Base-by-base conservation (phyloP, 2,888 invertebrate genomes). In the Stratiomys singularior region DNA sequence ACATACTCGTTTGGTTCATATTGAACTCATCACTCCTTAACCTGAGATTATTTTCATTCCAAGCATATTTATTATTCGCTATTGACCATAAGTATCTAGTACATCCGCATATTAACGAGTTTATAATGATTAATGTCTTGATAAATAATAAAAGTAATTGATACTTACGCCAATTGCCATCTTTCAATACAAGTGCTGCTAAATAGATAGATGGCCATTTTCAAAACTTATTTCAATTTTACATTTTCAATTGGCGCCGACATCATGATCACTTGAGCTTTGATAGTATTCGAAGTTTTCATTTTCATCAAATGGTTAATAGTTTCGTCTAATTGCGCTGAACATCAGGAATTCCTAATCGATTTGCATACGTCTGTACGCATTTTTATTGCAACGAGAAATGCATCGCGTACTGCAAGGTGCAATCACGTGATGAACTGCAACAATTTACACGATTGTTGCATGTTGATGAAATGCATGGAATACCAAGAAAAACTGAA, bases 291-390 rank as follows among this genome's bases (percentile, higher is more conserved):
- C 9, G 3, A 37, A 37, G 37, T 5, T 37, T 37, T 37, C 3
- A 37, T 37, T 37, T 37, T 37, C 3, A n/a, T 5, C 5, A 37
- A 37, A 37, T 37, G 37, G 9, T 3, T 9, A 37, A 9, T 37
- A 3, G 37, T 37, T 37, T 37, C 37, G 5, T 3, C 9, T 37
- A 52, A 52, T 52, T 15, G 15, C 52, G 15, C 15, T 15, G 4
- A 3, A 52, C 52, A 52, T 52, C 15, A 18, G 23, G 58, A 11
- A 18, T 60, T 5, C 5, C 1, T 4, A 21, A 21, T 60, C n/a
- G 28, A 30, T 64, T 64, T 28, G 28, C 18, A 64, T 64, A 25
- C n/a, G n/a, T n/a, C n/a, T 18, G 13, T 28, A 64, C 64, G 64
- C 64, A 64, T 28, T 13, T 28, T 27, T 28, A n/a, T 64, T 13